A percentile compares a stretch with the other conserved stretches of the same genome.
These are phyloP conservation scores for Ondatra zibethicus DNA, from an alignment of 2,113 vertebrate species.

Conservation along the genomic window DNA sequence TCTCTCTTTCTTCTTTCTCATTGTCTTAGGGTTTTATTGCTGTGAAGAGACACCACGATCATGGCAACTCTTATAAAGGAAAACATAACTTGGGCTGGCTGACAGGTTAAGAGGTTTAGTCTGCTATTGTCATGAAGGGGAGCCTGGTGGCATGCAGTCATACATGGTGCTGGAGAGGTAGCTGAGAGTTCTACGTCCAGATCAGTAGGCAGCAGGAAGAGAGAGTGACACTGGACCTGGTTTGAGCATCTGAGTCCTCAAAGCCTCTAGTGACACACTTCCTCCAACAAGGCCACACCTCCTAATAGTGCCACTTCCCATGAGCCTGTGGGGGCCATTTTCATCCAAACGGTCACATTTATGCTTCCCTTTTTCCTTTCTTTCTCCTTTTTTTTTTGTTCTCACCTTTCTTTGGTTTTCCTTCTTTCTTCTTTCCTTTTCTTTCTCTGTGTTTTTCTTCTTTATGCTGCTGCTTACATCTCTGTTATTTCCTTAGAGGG, in stretches of 20 bases:
- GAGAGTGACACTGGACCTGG: background rate
- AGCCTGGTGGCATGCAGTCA: background rate
- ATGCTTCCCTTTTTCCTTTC: background rate
- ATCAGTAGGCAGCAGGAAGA: background rate
- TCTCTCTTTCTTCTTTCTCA: background rate
- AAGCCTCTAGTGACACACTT: background rate
- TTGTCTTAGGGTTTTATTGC: background rate
- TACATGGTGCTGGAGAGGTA: background rate
- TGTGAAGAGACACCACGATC: background rate
- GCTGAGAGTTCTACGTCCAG: background rate
- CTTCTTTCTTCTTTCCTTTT: rapidly evolving
- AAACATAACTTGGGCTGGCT: background rate
- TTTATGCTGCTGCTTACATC: background rate
- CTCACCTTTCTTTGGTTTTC: too few relatives aligned
- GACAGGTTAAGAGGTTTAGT: background rate
- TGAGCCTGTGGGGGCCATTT: background rate
- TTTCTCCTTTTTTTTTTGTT: too few relatives aligned
- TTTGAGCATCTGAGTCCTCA: background rate
- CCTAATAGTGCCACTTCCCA: background rate
- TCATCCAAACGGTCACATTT: background rate
- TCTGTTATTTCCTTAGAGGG: background rate
- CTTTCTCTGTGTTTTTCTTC: background rate
- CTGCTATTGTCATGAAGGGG: background rate
- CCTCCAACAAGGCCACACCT: background rate
- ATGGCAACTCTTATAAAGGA: background rate